phyloP scores from a whole-genome alignment of 2,888 invertebrate genomes.

The Hedya salicella region DNA sequence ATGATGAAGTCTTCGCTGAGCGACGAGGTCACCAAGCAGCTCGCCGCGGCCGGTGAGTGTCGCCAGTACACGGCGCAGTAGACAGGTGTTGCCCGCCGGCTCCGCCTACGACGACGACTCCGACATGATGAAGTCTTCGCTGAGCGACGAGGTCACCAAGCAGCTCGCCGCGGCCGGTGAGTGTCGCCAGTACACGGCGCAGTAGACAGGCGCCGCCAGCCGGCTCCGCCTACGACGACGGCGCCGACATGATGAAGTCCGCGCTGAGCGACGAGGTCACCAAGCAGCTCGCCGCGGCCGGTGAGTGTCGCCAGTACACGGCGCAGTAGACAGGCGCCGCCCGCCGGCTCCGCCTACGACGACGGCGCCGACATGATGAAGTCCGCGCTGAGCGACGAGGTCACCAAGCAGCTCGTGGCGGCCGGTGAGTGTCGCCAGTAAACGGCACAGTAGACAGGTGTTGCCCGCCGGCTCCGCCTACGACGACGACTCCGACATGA shows the following conservation, averaged over 20 bases:
- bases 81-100: slow-evolving; percentile 88
- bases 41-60: slow-evolving; percentile 95
- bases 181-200: slow-evolving; percentile 45
- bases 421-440: too few relatives aligned
- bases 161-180: slow-evolving; percentile 97
- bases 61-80: background rate
- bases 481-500: slow-evolving; percentile 92
- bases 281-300: slow-evolving; percentile 97
- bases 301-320: too few relatives aligned
- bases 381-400: slow-evolving; percentile 95
- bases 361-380: slow-evolving; percentile 94
- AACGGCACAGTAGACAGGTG: slow-evolving; percentile 61
- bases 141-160: slow-evolving; percentile 97
- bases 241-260: slow-evolving; percentile 92
- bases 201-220: slow-evolving; percentile 86
- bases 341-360: slow-evolving; percentile 90
- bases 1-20: slow-evolving; percentile 93
- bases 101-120: slow-evolving; percentile 92
- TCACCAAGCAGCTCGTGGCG: slow-evolving; percentile 97
- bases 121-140: slow-evolving; percentile 93
- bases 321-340: slow-evolving; percentile 84
- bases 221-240: slow-evolving; percentile 91
- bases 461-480: slow-evolving; percentile 91
- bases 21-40: slow-evolving; percentile 97
- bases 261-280: slow-evolving; percentile 97